These are phyloP conservation scores for Petrocephalus sullivani DNA, from an alignment of 2,797 vertebrate species.

Conservation along the genomic window DNA sequence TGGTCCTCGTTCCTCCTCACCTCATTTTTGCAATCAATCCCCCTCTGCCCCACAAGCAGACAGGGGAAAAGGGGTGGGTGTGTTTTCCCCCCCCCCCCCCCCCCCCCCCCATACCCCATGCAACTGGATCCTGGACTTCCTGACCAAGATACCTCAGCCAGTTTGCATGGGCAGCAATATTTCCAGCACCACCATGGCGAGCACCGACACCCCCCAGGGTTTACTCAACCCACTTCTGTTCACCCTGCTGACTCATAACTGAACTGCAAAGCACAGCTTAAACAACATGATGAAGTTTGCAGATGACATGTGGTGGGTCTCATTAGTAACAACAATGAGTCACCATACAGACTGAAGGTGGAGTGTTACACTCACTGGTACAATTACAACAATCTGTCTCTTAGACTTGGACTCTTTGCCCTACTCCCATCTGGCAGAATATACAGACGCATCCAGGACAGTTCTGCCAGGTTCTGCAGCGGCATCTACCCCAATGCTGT, in stretches of 20 bases:
- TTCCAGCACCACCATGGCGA: not conserved
- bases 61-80: no score
- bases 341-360: not conserved
- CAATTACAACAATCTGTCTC: not conserved
- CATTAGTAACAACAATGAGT: not conserved
- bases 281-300: not conserved
- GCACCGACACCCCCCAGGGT: not conserved
- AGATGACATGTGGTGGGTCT: not conserved
- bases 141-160: not conserved
- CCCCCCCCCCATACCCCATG: not conserved
- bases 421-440: no score
- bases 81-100: no score
- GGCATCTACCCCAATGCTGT: not conserved
- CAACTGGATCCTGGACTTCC: conserved; percentile 3
- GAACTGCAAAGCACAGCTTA: not conserved
- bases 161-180: not conserved
- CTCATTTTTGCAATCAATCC: no score
- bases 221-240: not conserved
- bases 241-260: not conserved
- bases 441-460: no score
- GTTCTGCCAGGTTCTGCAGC: not conserved
- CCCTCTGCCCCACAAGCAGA: no score
- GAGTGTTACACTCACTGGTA: not conserved
- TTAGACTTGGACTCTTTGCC: not conserved
- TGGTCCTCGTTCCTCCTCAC: no score